Conservation (phyloP, 2,797 vertebrate species). For the Miichthys miiuy region DNA sequence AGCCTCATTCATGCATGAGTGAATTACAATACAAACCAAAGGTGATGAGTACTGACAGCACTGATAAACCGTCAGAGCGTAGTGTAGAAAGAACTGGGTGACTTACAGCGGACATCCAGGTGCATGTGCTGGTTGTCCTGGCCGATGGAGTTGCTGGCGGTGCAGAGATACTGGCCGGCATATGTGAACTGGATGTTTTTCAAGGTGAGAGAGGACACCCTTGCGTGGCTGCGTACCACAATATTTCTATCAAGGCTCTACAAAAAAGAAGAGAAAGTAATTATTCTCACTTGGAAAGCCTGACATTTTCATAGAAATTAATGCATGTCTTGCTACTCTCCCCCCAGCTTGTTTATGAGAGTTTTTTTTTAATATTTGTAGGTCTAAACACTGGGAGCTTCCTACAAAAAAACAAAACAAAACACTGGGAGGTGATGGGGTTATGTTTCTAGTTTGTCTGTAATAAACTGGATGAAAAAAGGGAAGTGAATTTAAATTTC, state of each 20-base stretch:
- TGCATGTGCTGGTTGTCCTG: slow-evolving; percentile 92
- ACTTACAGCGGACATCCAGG: slow-evolving; percentile 98
- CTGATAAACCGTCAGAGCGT: background rate
- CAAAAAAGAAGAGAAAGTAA: slow-evolving; percentile 28
- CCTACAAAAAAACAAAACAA: background rate
- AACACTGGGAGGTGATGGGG: background rate
- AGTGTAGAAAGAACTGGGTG: background rate
- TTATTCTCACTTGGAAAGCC: slow-evolving; percentile 10
- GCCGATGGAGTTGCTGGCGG: slow-evolving; percentile 96
- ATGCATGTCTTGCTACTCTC: background rate
- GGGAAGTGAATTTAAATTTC: background rate
- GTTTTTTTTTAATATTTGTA: background rate
- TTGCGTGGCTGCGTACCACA: slow-evolving; percentile 91
- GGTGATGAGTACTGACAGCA: no score
- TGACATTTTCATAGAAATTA: background rate
- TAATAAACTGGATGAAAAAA: background rate
- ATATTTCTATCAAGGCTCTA: slow-evolving; percentile 94
- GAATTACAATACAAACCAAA: background rate
- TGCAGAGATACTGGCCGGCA: slow-evolving; percentile 95
- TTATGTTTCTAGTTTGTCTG: background rate
- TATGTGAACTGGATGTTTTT: slow-evolving; percentile 96
- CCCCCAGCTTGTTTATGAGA: background rate
- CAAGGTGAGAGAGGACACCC: slow-evolving; percentile 95
- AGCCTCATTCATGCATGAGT: background rate
- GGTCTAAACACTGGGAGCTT: background rate